phyloP scores from a whole-genome alignment of 2,113 vertebrate species.

The Etia nguti region DNA sequence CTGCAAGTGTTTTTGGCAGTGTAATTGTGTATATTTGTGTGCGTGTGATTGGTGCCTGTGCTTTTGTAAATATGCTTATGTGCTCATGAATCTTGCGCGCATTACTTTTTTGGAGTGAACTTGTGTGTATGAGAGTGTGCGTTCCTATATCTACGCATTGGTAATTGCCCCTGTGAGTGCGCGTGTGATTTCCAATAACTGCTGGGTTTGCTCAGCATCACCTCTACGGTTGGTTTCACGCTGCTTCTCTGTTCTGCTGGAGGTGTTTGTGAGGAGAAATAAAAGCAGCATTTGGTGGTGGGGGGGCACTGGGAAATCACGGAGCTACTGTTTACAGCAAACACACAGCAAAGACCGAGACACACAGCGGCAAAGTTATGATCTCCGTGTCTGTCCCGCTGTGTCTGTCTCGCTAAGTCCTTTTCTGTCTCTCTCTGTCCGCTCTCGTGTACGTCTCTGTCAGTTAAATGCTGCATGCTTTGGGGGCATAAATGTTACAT shows the following conservation, averaged over 20 bases:
- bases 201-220: conserved; percentile 39
- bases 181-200: conserved; percentile 36
- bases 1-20: neutral
- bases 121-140: neutral
- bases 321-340: conserved; percentile 29
- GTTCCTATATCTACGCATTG: neutral
- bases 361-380: conserved; percentile 14
- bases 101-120: neutral
- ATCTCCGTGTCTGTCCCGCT: conserved; percentile 5
- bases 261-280: conserved; percentile 44
- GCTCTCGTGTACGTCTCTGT: conserved; percentile 13
- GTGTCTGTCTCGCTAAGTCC: neutral
- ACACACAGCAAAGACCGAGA: neutral
- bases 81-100: neutral
- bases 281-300: conserved; percentile 10
- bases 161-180: conserved; percentile 6
- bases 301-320: conserved; percentile 38
- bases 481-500: conserved; percentile 6
- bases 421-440: neutral
- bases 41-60: neutral
- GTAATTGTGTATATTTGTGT: neutral
- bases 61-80: neutral
- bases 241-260: conserved; percentile 42
- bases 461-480: neutral
- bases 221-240: conserved; percentile 28